Conservation (phyloP, 1,140 invertebrate species). For the Drepana arcuata region DNA sequence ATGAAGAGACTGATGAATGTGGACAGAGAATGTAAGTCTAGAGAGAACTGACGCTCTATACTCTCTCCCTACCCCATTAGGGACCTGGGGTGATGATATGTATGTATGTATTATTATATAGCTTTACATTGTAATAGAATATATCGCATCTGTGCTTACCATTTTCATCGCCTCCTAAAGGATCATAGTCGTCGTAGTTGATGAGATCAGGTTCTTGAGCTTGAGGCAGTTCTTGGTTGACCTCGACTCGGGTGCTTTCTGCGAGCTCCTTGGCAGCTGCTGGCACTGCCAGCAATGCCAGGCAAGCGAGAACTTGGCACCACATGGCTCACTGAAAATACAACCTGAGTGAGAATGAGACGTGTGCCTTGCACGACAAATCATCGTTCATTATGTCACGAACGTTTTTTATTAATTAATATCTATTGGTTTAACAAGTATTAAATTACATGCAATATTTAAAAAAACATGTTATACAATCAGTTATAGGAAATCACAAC, state of each 20-base stretch:
- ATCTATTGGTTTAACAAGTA: background rate
- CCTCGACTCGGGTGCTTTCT: constrained; percentile 19
- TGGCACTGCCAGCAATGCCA: constrained; percentile 37
- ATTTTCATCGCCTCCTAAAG: constrained; percentile 47
- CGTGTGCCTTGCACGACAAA: too few species aligned
- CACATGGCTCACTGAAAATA: constrained; percentile 20
- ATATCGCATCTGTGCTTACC: too few species aligned
- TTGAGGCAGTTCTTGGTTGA: constrained; percentile 29
- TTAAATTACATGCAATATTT: background rate
- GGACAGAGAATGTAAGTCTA: too few species aligned
- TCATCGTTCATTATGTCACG: background rate
- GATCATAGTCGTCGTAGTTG: constrained; percentile 52
- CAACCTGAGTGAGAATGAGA: too few species aligned
- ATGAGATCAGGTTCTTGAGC: constrained; percentile 43
- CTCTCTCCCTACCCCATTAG: too few species aligned
- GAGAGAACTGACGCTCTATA: too few species aligned
- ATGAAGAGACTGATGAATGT: too few species aligned
- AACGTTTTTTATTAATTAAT: background rate
- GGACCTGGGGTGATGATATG: too few species aligned
- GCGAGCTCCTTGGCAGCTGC: constrained; percentile 33
- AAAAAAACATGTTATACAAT: background rate
- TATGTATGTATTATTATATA: too few species aligned
- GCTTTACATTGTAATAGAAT: too few species aligned
- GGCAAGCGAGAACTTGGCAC: constrained; percentile 21
- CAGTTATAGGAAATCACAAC: background rate